Evolutionary conservation across 2,113 vertebrate genomes (phyloP).

Genomic region (Crotalus horridus): DNA sequence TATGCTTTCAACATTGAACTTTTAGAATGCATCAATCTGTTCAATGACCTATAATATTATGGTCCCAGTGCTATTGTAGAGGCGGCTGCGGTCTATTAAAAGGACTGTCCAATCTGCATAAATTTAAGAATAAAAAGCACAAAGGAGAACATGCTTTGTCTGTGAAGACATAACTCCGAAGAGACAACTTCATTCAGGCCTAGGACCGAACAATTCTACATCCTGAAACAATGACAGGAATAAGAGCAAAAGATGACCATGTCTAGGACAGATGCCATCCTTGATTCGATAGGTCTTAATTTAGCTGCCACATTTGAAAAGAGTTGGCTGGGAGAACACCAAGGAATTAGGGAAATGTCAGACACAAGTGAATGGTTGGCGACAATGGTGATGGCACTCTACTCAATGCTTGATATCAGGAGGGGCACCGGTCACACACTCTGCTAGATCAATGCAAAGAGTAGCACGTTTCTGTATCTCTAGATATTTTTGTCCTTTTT

Average conservation of each 20-base stretch:
- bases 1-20: neutral
- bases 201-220: neutral
- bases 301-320: neutral
- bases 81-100: neutral
- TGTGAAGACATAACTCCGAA: neutral
- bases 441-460: neutral
- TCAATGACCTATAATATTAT: neutral
- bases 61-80: neutral
- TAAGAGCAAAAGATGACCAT: neutral
- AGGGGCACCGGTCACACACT: neutral
- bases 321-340: neutral
- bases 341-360: neutral
- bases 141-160: neutral
- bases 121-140: neutral
- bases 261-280: neutral
- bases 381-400: neutral
- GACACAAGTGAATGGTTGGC: neutral
- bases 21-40: neutral
- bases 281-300: neutral
- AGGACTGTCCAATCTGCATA: neutral
- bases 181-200: neutral
- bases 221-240: neutral
- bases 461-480: neutral
- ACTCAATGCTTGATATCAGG: neutral
- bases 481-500: neutral